Evolutionary conservation across 2,113 vertebrate genomes (phyloP).

Genomic region (Daphoenositta chrysoptera): DNA sequence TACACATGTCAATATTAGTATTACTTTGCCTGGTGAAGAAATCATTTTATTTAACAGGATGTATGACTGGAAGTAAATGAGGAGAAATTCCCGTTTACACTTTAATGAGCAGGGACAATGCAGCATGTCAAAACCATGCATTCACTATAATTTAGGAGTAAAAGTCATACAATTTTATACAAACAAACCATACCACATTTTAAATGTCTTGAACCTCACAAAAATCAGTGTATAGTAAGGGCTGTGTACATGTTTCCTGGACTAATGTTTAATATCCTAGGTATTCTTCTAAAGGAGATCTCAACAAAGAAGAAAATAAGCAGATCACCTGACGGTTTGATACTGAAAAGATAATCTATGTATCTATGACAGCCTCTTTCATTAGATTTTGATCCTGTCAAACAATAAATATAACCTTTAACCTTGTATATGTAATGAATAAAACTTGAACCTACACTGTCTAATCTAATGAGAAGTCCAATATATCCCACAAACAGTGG

Average conservation of each 20-base stretch:
- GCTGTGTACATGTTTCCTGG: not conserved
- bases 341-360: conserved; percentile 55
- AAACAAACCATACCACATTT: not conserved
- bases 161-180: conserved; percentile 7
- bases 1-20: conserved; percentile 64
- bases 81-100: conserved; percentile 61
- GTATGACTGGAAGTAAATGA: conserved; percentile 59
- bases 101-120: conserved; percentile 68
- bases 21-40: conserved; percentile 58
- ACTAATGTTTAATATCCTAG: not conserved
- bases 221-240: not conserved
- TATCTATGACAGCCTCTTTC: conserved; percentile 58
- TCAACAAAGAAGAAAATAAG: conserved; percentile 45
- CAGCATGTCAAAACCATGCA: conserved; percentile 46
- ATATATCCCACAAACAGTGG: not conserved
- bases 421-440: conserved; percentile 40
- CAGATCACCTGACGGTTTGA: conserved; percentile 50
- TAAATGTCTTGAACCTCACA: not conserved
- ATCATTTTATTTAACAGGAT: conserved; percentile 62
- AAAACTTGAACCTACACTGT: conserved; percentile 39
- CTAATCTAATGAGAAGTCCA: conserved; percentile 25
- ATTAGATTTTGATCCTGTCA: conserved; percentile 57
- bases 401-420: conserved; percentile 65
- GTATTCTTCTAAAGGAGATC: conserved; percentile 20
- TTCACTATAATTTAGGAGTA: conserved; percentile 28